These are phyloP conservation scores for Pempheris klunzingeri DNA, from an alignment of 2,797 vertebrate genomes.

Conservation along the genomic window DNA sequence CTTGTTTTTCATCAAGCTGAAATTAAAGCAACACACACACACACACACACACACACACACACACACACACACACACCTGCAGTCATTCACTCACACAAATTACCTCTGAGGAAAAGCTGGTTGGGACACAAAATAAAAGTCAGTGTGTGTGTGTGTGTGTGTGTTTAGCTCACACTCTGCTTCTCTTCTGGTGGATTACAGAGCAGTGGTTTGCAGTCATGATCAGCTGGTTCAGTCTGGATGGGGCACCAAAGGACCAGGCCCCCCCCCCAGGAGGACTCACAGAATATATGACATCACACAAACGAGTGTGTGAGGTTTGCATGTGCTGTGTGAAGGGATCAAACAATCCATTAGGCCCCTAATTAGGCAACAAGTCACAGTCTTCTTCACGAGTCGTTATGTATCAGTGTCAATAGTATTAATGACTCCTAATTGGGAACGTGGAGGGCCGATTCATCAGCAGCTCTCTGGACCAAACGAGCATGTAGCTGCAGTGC, in stretches of 20 bases:
- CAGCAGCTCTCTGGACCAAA: slow-evolving; percentile 21
- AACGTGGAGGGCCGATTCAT: slow-evolving; percentile 8
- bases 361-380: slow-evolving; percentile 1
- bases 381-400: not conserved
- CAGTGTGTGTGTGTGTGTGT: slow-evolving; percentile 7
- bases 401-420: slow-evolving; percentile 6
- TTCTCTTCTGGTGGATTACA: slow-evolving; percentile 5
- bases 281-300: not conserved
- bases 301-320: not conserved
- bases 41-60: slow-evolving; percentile 15
- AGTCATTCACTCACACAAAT: slow-evolving; percentile 42
- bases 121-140: slow-evolving; percentile 42
- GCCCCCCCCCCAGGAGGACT: no score
- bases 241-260: not conserved
- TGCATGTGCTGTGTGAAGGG: not conserved
- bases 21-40: slow-evolving; percentile 58
- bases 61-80: slow-evolving; percentile 12
- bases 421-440: slow-evolving; percentile 41
- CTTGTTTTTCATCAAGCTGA: slow-evolving; percentile 77
- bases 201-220: slow-evolving; percentile 4
- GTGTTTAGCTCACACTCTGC: slow-evolving; percentile 9
- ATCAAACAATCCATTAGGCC: not conserved
- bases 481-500: not conserved
- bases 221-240: not conserved
- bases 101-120: slow-evolving; percentile 36